Base-by-base conservation (phyloP, 2,888 invertebrate species). In the Standfussiana lucernea region DNA sequence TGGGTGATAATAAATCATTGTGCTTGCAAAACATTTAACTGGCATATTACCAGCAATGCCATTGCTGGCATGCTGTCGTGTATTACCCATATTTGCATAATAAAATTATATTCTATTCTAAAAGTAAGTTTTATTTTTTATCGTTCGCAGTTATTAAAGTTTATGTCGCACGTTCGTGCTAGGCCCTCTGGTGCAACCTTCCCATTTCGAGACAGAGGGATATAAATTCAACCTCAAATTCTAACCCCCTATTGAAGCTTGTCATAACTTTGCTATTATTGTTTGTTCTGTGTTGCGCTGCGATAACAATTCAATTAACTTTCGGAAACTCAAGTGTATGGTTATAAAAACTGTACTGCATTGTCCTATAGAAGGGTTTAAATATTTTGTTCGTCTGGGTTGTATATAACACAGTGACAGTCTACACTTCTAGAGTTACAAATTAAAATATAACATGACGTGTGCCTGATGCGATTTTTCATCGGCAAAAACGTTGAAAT, bases 121-220 rank as follows among this genome's bases (percentile, higher is more conserved):
- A n/a, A n/a, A n/a, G n/a, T n/a, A n/a, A n/a, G n/a, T n/a, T n/a
- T n/a, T n/a, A n/a, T n/a, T n/a, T n/a, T n/a, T n/a, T n/a, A n/a
- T n/a, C n/a, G n/a, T n/a, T n/a, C n/a, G n/a, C n/a, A n/a, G n/a
- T n/a, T n/a, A n/a, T n/a, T n/a, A n/a, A n/a, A n/a, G n/a, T n/a
- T n/a, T n/a, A n/a, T 18, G 64, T 10, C 18, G 40, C 40, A 2
- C 40, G 18, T 28, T 40, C n/a, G 8, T 4, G 40, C 2, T n/a
- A 15, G 8, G 15, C 40, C 40, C n/a, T n/a, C 89, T 90, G 85
- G 80, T 84, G 85, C 85, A 86, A 82, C 66, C 62, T 71, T 68
- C 79, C 73, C 37, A 40, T 61, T 56, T 77, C 53, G 35, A 65
- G 70, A 68, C 74, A 68, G 18, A 73, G 45, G 59, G 70, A 76